A percentile compares a stretch with the other conserved stretches of the same genome.
Evolutionary conservation across 2,113 vertebrate genomes (phyloP).

Genomic region (Microcebus griseorufus): DNA sequence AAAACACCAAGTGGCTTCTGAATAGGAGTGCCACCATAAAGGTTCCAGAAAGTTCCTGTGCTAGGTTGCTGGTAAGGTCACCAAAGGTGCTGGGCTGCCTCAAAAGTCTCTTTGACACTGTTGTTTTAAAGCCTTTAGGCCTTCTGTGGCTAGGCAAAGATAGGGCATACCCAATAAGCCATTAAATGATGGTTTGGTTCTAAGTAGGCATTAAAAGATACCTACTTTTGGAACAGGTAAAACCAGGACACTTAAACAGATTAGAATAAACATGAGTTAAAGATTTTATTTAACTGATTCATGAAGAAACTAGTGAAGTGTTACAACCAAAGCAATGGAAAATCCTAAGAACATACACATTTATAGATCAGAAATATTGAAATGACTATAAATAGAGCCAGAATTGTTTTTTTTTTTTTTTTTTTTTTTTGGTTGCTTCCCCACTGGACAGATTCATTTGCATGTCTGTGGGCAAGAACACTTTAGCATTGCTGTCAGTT

Average conservation of each 20-base stretch:
- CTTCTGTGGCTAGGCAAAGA: background rate
- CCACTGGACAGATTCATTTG: slow-evolving; percentile 21
- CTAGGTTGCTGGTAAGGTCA: background rate
- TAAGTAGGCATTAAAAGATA: background rate
- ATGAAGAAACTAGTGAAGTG: background rate
- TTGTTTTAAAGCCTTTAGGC: background rate
- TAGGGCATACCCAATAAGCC: background rate
- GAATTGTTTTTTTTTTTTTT: background rate
- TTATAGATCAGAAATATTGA: background rate
- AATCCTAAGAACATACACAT: background rate
- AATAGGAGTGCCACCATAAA: background rate
- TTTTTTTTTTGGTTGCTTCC: background rate
- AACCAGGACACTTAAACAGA: slow-evolving; percentile 11
- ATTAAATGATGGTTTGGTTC: background rate
- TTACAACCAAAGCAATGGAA: background rate
- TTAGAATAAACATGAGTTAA: background rate
- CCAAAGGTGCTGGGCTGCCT: background rate
- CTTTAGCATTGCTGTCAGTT: slow-evolving; percentile 1
- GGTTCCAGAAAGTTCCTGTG: background rate
- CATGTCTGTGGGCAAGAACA: slow-evolving; percentile 15
- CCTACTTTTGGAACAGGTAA: slow-evolving; percentile 1
- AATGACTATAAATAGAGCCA: background rate
- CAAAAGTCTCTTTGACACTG: background rate
- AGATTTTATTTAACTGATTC: slow-evolving; percentile 35
- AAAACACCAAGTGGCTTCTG: background rate